These are phyloP conservation scores for Chloroceryle amazona DNA, from an alignment of 2,797 vertebrate genomes.

Conservation along the genomic window DNA sequence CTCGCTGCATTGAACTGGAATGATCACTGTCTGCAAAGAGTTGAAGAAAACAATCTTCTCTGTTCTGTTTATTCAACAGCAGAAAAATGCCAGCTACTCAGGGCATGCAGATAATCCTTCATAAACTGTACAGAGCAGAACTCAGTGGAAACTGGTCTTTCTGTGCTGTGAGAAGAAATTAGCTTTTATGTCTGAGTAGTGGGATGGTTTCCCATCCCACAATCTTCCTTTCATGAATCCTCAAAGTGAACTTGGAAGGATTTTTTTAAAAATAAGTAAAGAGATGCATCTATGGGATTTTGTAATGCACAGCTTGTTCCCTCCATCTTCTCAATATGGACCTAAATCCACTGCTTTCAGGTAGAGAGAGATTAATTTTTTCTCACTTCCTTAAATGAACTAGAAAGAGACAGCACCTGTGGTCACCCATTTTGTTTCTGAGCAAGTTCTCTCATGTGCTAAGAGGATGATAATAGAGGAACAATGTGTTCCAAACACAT, in stretches of 20 bases:
- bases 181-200: not conserved
- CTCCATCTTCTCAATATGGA: not conserved
- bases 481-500: not conserved
- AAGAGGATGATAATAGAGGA: not conserved
- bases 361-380: not conserved
- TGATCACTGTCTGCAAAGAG: not conserved
- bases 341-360: not conserved
- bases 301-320: not conserved
- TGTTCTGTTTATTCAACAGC: not conserved
- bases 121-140: not conserved
- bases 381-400: not conserved
- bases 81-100: not conserved
- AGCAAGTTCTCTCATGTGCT: not conserved
- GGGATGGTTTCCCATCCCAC: not conserved
- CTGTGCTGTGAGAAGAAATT: not conserved
- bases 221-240: not conserved
- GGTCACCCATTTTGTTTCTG: not conserved
- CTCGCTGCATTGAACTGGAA: not conserved
- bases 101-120: not conserved
- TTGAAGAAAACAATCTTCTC: not conserved
- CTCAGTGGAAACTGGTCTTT: not conserved
- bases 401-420: not conserved
- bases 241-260: not conserved
- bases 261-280: not conserved
- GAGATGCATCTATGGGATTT: not conserved